A percentile compares a stretch with the other conserved stretches of the same genome.
Evolutionary conservation across 2,797 vertebrate species (phyloP).

Genomic region (Rhynchonycteris naso): DNA sequence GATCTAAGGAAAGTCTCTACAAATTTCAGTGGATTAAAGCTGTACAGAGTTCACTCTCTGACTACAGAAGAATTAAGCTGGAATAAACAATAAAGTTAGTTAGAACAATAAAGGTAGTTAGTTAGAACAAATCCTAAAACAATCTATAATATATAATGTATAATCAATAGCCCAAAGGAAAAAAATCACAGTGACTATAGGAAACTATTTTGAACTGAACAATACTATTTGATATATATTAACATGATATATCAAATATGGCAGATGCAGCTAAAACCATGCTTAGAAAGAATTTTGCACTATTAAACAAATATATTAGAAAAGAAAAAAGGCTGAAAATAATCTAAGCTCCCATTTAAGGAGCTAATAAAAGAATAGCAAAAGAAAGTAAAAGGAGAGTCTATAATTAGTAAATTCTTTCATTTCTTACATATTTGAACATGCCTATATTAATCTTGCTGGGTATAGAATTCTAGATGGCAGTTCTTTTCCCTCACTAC

Average conservation of each 20-base stretch:
- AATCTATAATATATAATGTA: neutral
- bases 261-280: neutral
- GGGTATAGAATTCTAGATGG: constrained; percentile 13
- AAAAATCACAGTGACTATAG: neutral
- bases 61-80: neutral
- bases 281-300: neutral
- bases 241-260: neutral
- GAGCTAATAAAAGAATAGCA: neutral
- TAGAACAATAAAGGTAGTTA: neutral
- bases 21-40: constrained; percentile 25
- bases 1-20: neutral
- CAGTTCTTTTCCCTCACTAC: neutral
- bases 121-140: neutral
- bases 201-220: constrained; percentile 14
- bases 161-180: neutral
- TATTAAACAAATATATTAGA: constrained; percentile 20
- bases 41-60: neutral
- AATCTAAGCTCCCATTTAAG: constrained; percentile 5
- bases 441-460: neutral
- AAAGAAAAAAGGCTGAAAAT: constrained; percentile 9
- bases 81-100: constrained; percentile 25
- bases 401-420: neutral
- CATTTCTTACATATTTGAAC: neutral
- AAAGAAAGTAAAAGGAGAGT: neutral
- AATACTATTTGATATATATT: neutral